Conservation (phyloP, 2,113 vertebrate species). For the Tapirus terrestris region DNA sequence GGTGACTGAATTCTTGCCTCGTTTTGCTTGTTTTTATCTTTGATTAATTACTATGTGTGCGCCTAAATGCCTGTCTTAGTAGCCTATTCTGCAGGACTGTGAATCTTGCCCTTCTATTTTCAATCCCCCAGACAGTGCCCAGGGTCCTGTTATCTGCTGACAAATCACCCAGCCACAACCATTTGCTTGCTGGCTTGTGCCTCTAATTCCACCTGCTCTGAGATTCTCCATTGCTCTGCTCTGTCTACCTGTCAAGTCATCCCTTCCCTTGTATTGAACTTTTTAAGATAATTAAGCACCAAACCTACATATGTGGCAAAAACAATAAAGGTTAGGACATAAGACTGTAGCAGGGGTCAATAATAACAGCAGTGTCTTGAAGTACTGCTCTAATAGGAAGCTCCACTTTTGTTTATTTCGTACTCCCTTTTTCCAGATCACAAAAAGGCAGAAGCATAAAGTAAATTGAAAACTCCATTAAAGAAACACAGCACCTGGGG, state of each 20-base stretch:
- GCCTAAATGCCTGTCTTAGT: neutral
- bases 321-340: conserved; percentile 13
- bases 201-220: neutral
- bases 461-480: conserved; percentile 69
- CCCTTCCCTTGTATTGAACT: conserved; percentile 18
- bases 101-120: neutral
- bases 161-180: neutral
- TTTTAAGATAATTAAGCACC: conserved; percentile 53
- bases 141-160: neutral
- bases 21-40: neutral
- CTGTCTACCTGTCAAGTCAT: conserved; percentile 27
- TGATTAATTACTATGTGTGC: neutral
- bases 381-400: conserved; percentile 31
- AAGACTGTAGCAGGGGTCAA: neutral
- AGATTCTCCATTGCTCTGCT: neutral
- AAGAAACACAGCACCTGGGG: conserved; percentile 57
- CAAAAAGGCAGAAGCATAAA: conserved; percentile 52
- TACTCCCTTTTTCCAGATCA: neutral
- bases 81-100: rapidly evolving
- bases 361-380: conserved; percentile 4
- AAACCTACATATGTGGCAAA: conserved; percentile 39
- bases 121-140: neutral
- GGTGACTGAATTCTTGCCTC: neutral
- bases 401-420: conserved; percentile 40
- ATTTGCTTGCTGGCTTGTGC: neutral